phyloP scores from a whole-genome alignment of 2,113 vertebrate genomes.

The Carassius gibelio region DNA sequence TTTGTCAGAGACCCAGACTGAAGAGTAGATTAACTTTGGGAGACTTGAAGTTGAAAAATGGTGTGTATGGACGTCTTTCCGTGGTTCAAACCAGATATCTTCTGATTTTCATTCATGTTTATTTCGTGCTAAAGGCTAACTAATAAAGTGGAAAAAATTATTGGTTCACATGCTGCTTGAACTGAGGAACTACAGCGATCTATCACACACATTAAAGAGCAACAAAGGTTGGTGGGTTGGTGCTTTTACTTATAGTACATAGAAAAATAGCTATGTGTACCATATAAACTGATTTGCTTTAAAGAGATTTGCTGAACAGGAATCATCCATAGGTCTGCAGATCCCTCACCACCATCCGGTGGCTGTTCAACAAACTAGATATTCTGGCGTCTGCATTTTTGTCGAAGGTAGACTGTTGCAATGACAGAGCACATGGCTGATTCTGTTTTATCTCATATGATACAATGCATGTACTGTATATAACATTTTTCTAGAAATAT shows the following conservation, averaged over 20 bases:
- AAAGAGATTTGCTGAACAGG: neutral
- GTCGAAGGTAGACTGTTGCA: neutral
- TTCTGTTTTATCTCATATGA: neutral
- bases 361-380: conserved; percentile 12
- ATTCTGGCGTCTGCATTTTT: neutral
- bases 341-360: neutral
- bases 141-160: no score
- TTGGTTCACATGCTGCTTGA: no score
- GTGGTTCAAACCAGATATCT: no score
- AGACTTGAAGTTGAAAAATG: no score
- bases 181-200: no score
- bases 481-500: neutral
- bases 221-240: neutral
- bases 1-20: no score
- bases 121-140: no score
- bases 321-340: neutral
- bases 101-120: no score
- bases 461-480: neutral
- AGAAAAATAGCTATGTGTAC: neutral
- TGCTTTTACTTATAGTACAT: neutral
- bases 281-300: neutral
- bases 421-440: neutral
- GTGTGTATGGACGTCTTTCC: no score
- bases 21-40: no score
- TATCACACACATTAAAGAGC: no score